A percentile compares a stretch with the other conserved stretches of the same genome.
These are phyloP conservation scores for Pemphigus obesinymphae DNA, from an alignment of 1,140 invertebrate genomes.

Conservation along the genomic window DNA sequence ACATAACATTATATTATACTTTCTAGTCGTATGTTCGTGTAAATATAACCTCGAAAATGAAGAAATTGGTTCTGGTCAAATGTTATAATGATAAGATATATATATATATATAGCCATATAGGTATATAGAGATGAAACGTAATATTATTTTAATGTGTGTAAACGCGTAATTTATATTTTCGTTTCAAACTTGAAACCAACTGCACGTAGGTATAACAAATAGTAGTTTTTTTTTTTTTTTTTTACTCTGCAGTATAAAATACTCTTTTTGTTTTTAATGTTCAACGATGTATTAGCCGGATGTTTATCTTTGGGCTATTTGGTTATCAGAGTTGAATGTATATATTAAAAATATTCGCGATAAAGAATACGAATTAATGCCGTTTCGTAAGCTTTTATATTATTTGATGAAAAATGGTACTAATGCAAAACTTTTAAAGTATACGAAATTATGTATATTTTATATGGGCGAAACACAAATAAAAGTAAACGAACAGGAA, in stretches of 20 bases:
- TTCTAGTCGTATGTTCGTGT: neutral
- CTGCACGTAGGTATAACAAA: neutral
- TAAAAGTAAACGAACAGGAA: neutral
- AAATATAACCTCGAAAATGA: neutral
- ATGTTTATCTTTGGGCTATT: neutral
- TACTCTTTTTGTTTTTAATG: neutral
- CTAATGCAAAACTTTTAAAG: neutral
- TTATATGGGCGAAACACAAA: neutral
- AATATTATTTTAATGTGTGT: too few species aligned
- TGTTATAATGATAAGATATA: too few species aligned
- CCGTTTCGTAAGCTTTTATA: neutral
- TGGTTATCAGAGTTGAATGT: neutral
- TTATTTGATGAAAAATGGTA: neutral
- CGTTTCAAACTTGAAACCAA: neutral
- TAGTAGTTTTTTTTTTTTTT: neutral
- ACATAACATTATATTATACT: neutral
- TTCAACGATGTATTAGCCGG: neutral
- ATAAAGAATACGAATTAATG: neutral
- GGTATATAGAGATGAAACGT: too few species aligned
- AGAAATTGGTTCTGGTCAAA: neutral
- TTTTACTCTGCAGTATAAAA: too few species aligned
- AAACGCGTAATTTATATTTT: slow-evolving; percentile 6
- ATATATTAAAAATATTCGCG: neutral
- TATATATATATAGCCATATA: too few species aligned
- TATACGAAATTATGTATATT: neutral